Evolutionary conservation across 1,140 invertebrate genomes (phyloP), one percentile per base, ranked within the genome.

Genomic region (Bicyclus anynana): DNA sequence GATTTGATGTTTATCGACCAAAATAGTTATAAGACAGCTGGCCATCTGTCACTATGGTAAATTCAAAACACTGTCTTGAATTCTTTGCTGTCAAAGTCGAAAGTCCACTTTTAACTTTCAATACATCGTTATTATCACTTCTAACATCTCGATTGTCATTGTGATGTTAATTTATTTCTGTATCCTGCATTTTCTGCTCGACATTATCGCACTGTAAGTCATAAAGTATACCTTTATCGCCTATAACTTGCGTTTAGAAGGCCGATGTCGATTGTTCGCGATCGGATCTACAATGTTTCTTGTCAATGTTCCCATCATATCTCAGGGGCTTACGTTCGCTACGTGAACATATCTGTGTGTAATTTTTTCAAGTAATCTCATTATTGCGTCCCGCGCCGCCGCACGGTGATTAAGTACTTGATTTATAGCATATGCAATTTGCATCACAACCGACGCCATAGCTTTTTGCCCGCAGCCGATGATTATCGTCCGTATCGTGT

Each of bases 351-450:
- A 59, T 59, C 33, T 44, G 62, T 73, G 60, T 78, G 72, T 80
- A 82, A 77, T 81, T 83, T 83, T 87, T 85, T 83, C 70, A 82
- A 78, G 77, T 80, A 87, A 84, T 87, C 80, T 84, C 78, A 87
- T 85, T 84, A 83, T 77, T 83, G 74, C 73, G 74, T 79, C 69
- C 55, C 67, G 61, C 66, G 59, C 64, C 65, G 69, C 65, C 65
- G 74, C 79, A 72, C 72, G 72, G 83, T 83, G 82, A 87, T 87
- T 87, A 87, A 79, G 72, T 79, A 69, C 71, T 82, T 87, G 84
- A 87, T 87, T 84, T 87, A 87, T 85, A 74, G 80, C 80, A 66
- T 74, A 69, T 79, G 82, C 82, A 87, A 87, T 87, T 87, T 85
- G 77, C 83, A 84, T 86, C 83, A 69, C 67, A 78, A 65, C 71